Percentiles rank a stretch among this genome's conserved stretches.
Evolutionary conservation across 2,797 vertebrate species (phyloP).

Genomic region (Amblyopsis hoosieri): DNA sequence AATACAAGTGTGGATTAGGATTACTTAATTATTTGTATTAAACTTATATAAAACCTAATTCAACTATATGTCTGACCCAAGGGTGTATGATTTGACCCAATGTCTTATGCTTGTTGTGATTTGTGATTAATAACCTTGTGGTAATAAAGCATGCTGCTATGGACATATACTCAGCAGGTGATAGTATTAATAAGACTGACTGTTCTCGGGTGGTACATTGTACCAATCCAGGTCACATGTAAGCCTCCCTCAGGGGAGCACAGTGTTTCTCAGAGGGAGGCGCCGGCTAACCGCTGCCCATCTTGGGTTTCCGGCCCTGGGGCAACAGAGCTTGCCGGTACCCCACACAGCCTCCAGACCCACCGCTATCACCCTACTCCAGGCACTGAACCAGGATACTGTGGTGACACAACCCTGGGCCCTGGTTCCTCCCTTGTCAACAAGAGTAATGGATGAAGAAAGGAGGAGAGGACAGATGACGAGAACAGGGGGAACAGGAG

Average conservation of each 20-base stretch:
- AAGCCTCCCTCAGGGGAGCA: slow-evolving; percentile 48
- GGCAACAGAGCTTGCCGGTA: slow-evolving; percentile 55
- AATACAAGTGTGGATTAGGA: background rate
- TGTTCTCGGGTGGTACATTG: slow-evolving; percentile 18
- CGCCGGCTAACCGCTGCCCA: slow-evolving; percentile 76
- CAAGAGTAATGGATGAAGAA: slow-evolving; percentile 67
- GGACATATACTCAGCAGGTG: background rate
- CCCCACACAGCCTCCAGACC: slow-evolving; percentile 53
- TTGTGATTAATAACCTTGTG: no score
- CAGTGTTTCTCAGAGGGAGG: slow-evolving; percentile 59
- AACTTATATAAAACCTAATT: no score
- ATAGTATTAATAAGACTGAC: slow-evolving; percentile 5
- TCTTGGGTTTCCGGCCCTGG: slow-evolving; percentile 74
- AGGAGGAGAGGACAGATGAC: slow-evolving; percentile 40
- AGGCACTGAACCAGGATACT: slow-evolving; percentile 91
- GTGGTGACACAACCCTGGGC: slow-evolving; percentile 88
- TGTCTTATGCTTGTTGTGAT: no score
- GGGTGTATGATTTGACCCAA: no score
- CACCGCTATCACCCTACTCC: slow-evolving; percentile 76
- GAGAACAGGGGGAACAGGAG: slow-evolving; percentile 16
- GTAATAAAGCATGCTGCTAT: no score
- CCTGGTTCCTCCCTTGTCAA: slow-evolving; percentile 73
- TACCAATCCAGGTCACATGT: slow-evolving; percentile 30
- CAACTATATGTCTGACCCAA: no score
- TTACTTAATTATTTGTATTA: no score